Evolutionary conservation across 2,888 invertebrate genomes (phyloP).

Genomic region (Tanypteryx hageni): DNA sequence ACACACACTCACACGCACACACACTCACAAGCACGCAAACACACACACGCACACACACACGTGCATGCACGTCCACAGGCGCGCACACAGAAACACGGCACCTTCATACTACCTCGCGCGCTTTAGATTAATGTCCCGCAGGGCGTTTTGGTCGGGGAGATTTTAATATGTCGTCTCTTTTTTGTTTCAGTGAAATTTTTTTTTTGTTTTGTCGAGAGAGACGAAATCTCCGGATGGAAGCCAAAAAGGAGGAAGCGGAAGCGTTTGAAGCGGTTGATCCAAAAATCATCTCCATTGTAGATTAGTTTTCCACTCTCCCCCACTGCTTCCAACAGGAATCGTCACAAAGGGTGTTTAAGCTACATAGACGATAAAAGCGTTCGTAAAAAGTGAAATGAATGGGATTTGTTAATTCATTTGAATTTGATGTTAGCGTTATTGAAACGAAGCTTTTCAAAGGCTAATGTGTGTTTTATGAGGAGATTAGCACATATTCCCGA

Average conservation of each 20-base stretch:
- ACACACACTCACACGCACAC: neutral
- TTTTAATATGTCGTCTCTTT: neutral
- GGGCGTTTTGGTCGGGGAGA: neutral
- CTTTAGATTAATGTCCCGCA: neutral
- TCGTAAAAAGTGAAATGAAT: too few species aligned
- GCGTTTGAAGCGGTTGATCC: conserved; percentile 4
- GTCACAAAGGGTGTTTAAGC: neutral
- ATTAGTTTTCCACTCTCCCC: neutral
- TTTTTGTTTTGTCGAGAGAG: neutral
- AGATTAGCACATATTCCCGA: too few species aligned
- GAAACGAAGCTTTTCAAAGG: too few species aligned
- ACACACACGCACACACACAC: neutral
- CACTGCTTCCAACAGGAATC: neutral
- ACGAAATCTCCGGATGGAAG: conserved; percentile 7
- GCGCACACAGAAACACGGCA: neutral
- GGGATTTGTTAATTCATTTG: neutral
- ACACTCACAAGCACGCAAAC: neutral
- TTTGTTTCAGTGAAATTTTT: neutral
- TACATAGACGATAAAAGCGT: neutral
- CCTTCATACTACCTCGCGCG: too few species aligned
- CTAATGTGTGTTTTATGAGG: too few species aligned
- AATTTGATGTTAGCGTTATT: neutral
- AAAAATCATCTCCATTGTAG: conserved; percentile 16
- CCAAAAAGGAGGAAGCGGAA: neutral
- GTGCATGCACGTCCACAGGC: neutral